A percentile compares a stretch with the other conserved stretches of the same genome.
These are phyloP conservation scores for Euleptes europaea DNA, from an alignment of 2,113 vertebrate genomes.

Conservation along the genomic window DNA sequence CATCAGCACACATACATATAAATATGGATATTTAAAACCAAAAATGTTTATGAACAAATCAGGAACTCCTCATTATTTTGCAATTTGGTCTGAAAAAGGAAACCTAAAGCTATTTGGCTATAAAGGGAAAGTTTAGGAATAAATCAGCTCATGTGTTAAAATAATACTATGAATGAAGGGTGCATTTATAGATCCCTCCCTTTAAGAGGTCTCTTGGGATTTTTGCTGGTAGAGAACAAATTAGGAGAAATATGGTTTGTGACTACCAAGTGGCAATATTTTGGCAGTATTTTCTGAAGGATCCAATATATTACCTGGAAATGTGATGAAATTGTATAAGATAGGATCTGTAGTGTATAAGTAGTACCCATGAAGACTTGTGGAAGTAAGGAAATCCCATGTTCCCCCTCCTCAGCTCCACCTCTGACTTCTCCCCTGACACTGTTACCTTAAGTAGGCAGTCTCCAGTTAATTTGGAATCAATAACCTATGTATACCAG, in stretches of 20 bases:
- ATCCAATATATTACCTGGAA: not conserved
- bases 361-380: too few relatives aligned
- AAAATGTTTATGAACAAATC: slow-evolving; percentile 18
- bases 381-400: too few relatives aligned
- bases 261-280: not conserved
- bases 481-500: too few relatives aligned
- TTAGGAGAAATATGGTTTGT: not conserved
- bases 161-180: not conserved
- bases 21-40: slow-evolving; percentile 41
- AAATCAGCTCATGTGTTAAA: not conserved
- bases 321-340: not conserved
- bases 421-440: too few relatives aligned
- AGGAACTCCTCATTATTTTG: slow-evolving; percentile 18
- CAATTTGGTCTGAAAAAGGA: slow-evolving; percentile 20
- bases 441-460: too few relatives aligned
- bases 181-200: not conserved
- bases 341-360: too few relatives aligned
- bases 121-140: slow-evolving; percentile 14
- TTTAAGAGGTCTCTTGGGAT: not conserved
- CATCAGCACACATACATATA: slow-evolving; percentile 12
- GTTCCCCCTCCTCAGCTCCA: too few relatives aligned
- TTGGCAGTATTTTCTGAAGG: not conserved
- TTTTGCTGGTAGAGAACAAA: not conserved
- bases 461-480: too few relatives aligned
- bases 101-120: not conserved